phyloP scores from a whole-genome alignment of 2,113 vertebrate genomes.

The Dolichotis patagonum region DNA sequence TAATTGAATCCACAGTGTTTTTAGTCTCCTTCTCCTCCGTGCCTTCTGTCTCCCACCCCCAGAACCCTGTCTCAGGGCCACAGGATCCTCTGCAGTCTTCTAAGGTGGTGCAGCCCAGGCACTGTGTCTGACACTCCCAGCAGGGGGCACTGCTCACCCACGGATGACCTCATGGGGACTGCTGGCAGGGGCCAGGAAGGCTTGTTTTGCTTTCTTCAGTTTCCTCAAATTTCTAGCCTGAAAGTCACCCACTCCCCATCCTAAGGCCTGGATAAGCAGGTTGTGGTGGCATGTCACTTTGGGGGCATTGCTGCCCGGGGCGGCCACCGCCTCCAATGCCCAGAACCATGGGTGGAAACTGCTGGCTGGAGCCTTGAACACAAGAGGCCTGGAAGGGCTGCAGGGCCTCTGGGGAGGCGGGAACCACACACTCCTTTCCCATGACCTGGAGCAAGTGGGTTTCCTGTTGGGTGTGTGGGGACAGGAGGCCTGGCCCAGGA shows the following conservation, averaged over 20 bases:
- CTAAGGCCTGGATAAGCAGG: not conserved
- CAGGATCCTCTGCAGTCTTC: not conserved
- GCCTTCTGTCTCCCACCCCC: not conserved
- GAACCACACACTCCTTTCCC: slow-evolving; percentile 55
- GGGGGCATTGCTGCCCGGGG: not conserved
- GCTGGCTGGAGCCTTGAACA: not conserved
- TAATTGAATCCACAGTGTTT: not conserved
- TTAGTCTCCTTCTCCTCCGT: not conserved
- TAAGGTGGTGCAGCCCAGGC: rapidly evolving
- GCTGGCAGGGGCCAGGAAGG: not conserved
- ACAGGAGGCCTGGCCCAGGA: slow-evolving; percentile 74
- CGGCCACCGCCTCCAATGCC: not conserved
- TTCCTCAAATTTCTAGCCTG: slow-evolving; percentile 48
- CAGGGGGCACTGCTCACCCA: slow-evolving; percentile 78
- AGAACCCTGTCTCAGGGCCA: not conserved
- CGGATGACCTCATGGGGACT: not conserved
- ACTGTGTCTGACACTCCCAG: slow-evolving; percentile 56
- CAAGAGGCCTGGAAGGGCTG: not conserved
- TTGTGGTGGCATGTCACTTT: not conserved
- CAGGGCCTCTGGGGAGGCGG: not conserved
- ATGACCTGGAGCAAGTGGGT: slow-evolving; percentile 55
- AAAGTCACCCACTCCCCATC: not conserved
- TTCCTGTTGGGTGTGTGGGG: slow-evolving; percentile 55
- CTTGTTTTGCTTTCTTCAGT: slow-evolving; percentile 21
- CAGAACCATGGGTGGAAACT: not conserved